Percentiles rank a stretch among this genome's conserved stretches.
Conservation (phyloP, 2,888 invertebrate species). For the Tethea ocularis region DNA sequence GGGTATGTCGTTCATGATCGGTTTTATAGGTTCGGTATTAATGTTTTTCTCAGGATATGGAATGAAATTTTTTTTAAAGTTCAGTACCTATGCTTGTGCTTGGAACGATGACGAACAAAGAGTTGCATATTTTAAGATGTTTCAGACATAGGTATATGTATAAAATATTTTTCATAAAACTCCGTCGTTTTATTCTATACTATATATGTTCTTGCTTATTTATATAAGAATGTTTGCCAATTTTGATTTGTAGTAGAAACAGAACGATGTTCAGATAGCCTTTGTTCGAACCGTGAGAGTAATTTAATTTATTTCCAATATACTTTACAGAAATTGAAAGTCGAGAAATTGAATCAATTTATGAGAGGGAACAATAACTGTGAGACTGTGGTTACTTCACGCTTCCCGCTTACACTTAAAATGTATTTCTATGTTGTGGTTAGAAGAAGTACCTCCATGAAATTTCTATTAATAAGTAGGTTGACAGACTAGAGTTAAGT, state of each 20-base stretch:
- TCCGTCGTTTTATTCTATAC: too few relatives aligned
- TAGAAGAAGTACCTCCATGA: conserved; percentile 17
- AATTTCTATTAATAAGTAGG: not conserved
- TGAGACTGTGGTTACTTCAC: conserved; percentile 66
- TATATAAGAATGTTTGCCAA: too few relatives aligned
- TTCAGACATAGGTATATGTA: not conserved
- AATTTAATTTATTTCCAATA: conserved; percentile 33
- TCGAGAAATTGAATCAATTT: conserved; percentile 51
- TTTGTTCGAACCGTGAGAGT: conserved; percentile 19
- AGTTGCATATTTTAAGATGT: not conserved
- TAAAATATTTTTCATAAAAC: too few relatives aligned
- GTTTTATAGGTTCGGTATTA: not conserved
- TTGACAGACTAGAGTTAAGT: not conserved
- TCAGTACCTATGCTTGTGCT: not conserved
- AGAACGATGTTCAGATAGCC: conserved; percentile 21
- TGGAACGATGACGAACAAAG: not conserved
- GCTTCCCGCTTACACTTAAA: conserved; percentile 58
- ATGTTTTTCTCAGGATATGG: not conserved
- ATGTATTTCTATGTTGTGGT: conserved; percentile 52
- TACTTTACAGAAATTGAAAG: conserved; percentile 40
- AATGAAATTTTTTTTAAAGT: not conserved
- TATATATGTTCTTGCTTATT: too few relatives aligned
- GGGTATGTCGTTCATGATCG: not conserved
- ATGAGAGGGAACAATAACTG: conserved; percentile 53
- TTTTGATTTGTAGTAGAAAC: conserved; percentile 19